These are phyloP conservation scores for Psococerastis gibbosa DNA, from an alignment of 2,888 invertebrate species.

Conservation along the genomic window DNA sequence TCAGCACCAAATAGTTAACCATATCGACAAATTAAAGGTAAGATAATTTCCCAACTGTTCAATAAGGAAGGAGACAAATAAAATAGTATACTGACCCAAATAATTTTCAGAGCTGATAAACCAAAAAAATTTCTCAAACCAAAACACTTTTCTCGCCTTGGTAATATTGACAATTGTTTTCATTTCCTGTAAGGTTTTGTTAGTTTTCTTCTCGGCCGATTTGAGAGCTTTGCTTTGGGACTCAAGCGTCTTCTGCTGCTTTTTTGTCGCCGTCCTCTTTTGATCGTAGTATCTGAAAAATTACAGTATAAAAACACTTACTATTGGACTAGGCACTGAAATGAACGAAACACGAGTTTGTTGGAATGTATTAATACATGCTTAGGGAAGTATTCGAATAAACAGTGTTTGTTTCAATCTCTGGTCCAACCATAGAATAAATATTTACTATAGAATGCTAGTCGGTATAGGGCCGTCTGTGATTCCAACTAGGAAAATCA, in stretches of 20 bases:
- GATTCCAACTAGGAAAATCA: too few species aligned
- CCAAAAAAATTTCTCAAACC: slow-evolving; percentile 99
- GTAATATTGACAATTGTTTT: slow-evolving; percentile 80
- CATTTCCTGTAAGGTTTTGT: slow-evolving; percentile 82
- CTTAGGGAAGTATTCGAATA: slow-evolving; percentile 9
- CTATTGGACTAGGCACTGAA: too few species aligned
- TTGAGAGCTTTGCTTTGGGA: slow-evolving; percentile 87
- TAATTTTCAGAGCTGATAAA: slow-evolving; percentile 94
- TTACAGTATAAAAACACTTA: too few species aligned
- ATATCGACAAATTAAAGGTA: too few species aligned
- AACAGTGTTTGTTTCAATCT: background rate
- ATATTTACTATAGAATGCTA: too few species aligned
- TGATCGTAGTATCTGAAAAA: slow-evolving; percentile 64
- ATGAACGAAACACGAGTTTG: slow-evolving; percentile 7
- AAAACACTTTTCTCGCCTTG: slow-evolving; percentile 84
- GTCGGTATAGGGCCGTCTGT: too few species aligned
- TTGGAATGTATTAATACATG: background rate
- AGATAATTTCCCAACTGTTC: too few species aligned
- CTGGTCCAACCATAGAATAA: too few species aligned
- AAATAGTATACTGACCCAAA: slow-evolving; percentile 37
- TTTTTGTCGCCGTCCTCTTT: slow-evolving; percentile 76
- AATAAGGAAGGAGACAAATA: too few species aligned
- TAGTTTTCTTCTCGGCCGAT: slow-evolving; percentile 87
- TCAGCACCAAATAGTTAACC: too few species aligned
- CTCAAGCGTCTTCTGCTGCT: slow-evolving; percentile 90